Base-by-base conservation (phyloP, 2,113 vertebrate genomes). In the Lagopus muta region DNA sequence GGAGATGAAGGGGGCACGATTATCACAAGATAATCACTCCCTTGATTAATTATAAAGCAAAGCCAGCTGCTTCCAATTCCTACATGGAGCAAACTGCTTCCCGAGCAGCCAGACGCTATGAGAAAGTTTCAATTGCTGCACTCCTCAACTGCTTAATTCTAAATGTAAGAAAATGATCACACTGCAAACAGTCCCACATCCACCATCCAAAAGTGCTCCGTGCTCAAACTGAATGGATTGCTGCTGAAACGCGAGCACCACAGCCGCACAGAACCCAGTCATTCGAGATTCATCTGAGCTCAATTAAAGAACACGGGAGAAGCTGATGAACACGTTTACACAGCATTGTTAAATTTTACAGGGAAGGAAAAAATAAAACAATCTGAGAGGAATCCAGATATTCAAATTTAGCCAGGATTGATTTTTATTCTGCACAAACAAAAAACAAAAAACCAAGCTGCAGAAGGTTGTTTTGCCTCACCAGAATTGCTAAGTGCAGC, bases 41-140 rank as follows among this genome's bases (percentile, higher is more conserved):
- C 83, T 72, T 82, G 82, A 86, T 95, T 94, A 88, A 79, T 86
- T 93, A 91, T 72, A 88, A 94, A 94, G 94, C 73, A 74, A 83
- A 91, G 36, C 76, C 93, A 93, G 90, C 73, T 95, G 90, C 90
- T 95, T 93, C 65, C 79, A 82, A 91, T 76, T 92, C 93, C 94
- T 86, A 58, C 62, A 11, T 4, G 1, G 48, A 42, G 47, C 24
- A 57, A 38, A 52, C 85, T 89, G 76, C 82, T 94, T 94, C 90
- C 45, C 73, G 57, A 93, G 80, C 66, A 95, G 54, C 20, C 36
- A 14, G 4, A n/a, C 48, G 3, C 52, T 66, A 17, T 36, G 67
- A 43, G 57, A 38, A 95, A 78, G 82, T 81, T 88, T 93, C 82
- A 77, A 11, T 67, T 52, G n/a, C 70, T 82, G 88, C 58, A 36